Evolutionary conservation across 2,113 vertebrate species (phyloP).

Genomic region (Gavia stellata): DNA sequence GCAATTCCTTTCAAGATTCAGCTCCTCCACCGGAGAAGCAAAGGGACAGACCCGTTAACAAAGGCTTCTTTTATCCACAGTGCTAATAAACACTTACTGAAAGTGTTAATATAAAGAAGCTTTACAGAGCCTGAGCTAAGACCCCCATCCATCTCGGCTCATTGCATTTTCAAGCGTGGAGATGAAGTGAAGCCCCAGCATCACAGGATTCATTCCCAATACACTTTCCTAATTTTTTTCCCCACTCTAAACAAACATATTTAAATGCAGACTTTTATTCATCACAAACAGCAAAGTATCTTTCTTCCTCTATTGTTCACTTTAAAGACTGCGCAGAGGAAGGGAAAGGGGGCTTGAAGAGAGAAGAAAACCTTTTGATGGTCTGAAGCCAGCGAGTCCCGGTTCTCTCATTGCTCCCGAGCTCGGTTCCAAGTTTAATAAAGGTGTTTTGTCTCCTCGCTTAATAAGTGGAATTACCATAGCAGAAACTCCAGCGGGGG

Average conservation of each 20-base stretch:
- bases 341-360: neutral
- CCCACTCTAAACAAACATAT: neutral
- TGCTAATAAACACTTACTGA: constrained; percentile 18
- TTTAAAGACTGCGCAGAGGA: neutral
- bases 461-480: constrained; percentile 39
- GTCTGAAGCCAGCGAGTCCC: neutral
- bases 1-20: constrained; percentile 22
- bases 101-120: constrained; percentile 36
- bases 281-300: neutral
- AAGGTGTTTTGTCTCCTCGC: constrained; percentile 46
- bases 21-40: neutral
- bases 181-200: neutral
- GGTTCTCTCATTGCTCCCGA: neutral
- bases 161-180: neutral
- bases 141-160: neutral
- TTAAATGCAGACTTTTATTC: neutral
- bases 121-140: neutral
- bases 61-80: neutral
- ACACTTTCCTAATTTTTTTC: neutral
- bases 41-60: neutral
- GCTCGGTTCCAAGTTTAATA: constrained; percentile 14
- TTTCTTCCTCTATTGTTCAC: neutral
- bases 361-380: neutral
- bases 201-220: neutral
- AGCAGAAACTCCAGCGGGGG: constrained; percentile 19